Percentiles rank a stretch among this genome's conserved stretches.
Evolutionary conservation across 2,113 vertebrate genomes (phyloP).

Genomic region (Oncorhynchus clarkii): DNA sequence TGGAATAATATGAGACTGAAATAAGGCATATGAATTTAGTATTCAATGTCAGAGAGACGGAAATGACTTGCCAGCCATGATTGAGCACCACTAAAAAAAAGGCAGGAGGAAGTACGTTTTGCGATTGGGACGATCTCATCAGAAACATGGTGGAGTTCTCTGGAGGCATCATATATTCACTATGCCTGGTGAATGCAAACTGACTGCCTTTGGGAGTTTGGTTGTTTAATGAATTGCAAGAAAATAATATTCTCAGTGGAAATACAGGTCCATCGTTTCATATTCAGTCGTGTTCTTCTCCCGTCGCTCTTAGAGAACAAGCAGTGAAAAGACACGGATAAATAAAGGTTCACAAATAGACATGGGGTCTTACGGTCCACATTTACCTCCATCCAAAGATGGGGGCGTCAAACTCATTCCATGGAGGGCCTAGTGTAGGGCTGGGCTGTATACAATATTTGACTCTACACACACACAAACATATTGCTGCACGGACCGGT

Average conservation of each 20-base stretch:
- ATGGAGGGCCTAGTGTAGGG: too few relatives aligned
- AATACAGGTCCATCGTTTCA: neutral
- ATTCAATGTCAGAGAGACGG: slow-evolving; percentile 1
- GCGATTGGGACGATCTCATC: neutral
- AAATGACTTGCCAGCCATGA: slow-evolving; percentile 6
- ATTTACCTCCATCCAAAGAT: neutral
- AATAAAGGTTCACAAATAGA: neutral
- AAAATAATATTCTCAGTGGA: neutral
- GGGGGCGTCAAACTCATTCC: too few relatives aligned
- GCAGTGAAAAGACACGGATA: neutral
- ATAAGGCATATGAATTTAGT: slow-evolving; percentile 11
- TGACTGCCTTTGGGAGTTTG: neutral
- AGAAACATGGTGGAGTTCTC: neutral
- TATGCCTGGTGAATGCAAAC: neutral
- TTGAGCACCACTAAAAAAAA: neutral
- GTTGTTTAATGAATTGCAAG: neutral
- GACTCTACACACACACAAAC: too few relatives aligned
- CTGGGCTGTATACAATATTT: too few relatives aligned
- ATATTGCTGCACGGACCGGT: too few relatives aligned
- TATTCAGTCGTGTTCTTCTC: neutral
- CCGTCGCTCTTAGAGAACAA: neutral
- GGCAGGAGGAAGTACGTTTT: neutral
- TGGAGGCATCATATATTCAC: neutral
- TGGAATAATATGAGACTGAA: slow-evolving; percentile 1
- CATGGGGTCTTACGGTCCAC: neutral